Base-by-base conservation (phyloP, 2,888 invertebrate species). In the Euplexia lucipara region DNA sequence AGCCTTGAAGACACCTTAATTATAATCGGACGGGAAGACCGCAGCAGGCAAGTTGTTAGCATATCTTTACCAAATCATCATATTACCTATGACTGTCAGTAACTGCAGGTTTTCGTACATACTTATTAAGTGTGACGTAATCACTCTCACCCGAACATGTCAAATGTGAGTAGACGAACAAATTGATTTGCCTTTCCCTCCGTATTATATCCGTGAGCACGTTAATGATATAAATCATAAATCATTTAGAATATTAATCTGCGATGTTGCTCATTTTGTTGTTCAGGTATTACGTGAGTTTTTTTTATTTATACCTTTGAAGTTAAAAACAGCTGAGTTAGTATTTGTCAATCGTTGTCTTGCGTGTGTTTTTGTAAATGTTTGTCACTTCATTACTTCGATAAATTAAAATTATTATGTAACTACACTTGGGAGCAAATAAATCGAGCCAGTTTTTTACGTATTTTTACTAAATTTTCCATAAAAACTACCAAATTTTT, bases 111-210 rank as follows among this genome's bases (percentile, higher is more conserved):
- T 58, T 44, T 18, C 10, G 22, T 53, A 35, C 41, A 22, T 45
- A 64, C 48, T 71, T 49, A 53, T 44, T 48, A 44, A 41, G 39
- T 42, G 12, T 57, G 63, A 75, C 34, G 42, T 42, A 76, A 74
- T 9, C 14, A 12, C 77, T 76, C 71, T 64, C 73, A 37, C 59
- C 37, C 14, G 56, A 59, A 70, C 70, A 58, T 78, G 75, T 65
- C 77, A 78, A 64, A 69, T 60, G 20, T 70, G 53, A 74, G 48
- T 32, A 34, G 44, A 48, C 45, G 20, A 47, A 34, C 57, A 58
- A 61, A 79, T 70, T 64, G 70, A 75, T 57, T 60, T 45, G 66
- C 68, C 75, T 78, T 78, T 78, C 74, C 57, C 69, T 62, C 56
- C 26, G 14, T 8, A 20, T 73, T 35, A 53, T 20, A 22, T 52